Base-by-base conservation (phyloP, 2,113 vertebrate genomes). In the Otolemur garnettii region DNA sequence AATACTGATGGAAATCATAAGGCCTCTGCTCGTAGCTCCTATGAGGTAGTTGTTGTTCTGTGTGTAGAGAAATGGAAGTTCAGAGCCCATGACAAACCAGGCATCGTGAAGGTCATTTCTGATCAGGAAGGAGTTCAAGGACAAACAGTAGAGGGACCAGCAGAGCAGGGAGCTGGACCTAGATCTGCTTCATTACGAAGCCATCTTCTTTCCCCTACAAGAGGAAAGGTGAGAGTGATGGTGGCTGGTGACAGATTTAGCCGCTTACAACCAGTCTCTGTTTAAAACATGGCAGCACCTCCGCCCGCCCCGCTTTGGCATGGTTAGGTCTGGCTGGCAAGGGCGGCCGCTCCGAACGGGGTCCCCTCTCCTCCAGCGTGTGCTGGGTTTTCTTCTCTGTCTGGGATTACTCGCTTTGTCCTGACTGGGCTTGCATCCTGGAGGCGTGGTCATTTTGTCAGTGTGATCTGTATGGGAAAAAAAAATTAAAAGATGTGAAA, bases 351-450 rank as follows among this genome's bases (percentile, higher is more conserved):
- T 55, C 77, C n/a, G 11, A 0, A 5, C 33, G 17, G 35, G 77
- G 68, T 42, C 1, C 14, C 0, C 0, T 30, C n/a, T 28, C 69
- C 24, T 3, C 24, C 9, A 4, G 10, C 0, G 38, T 35, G 18
- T 0, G 9, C 1, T 0, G 5, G 9, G 2, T 17, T 68, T 17
- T 4, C 57, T 66, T 5, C 68, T 71, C 24, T 50, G 21, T 35
- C 9, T 21, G 1, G 28, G 14, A 14, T 66, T 4, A 18, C 33
- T 35, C 24, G 13, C 17, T 64, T 59, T 71, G 42, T 66, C 68
- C 55, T 75, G 28, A 38, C 59, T 68, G 64, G n/a, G 55, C 4
- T 66, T 24, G 28, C 28, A 14, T 75, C 21, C 24, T 3, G 0
- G 28, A 33, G 12, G 22, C 42, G 68, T 57, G 80, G 45, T 38